Conservation (phyloP, 2,113 vertebrate species). For the Jaculus jaculus region DNA sequence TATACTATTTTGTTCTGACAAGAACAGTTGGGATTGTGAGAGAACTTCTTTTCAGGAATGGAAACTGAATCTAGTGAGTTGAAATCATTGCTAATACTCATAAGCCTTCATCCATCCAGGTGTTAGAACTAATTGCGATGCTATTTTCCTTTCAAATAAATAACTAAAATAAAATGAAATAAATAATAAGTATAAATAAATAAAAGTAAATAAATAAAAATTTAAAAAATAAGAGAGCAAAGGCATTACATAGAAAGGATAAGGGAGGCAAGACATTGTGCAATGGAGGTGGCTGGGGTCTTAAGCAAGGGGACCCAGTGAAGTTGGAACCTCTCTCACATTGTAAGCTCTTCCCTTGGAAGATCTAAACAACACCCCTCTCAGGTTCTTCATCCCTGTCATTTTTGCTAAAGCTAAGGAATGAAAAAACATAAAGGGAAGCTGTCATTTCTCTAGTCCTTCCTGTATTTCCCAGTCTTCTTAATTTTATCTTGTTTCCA, state of each 20-base stretch:
- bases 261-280: neutral
- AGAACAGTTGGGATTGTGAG: neutral
- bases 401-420: neutral
- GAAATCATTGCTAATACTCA: neutral
- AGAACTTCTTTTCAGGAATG: neutral
- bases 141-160: neutral
- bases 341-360: neutral
- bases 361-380: neutral
- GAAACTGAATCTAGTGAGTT: conserved; percentile 1
- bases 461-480: neutral
- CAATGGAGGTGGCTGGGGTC: neutral
- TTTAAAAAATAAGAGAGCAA: neutral
- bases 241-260: neutral
- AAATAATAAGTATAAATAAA: too few relatives aligned
- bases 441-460: neutral
- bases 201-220: neutral
- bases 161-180: neutral
- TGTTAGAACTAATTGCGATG: neutral
- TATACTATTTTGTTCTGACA: neutral
- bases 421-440: neutral
- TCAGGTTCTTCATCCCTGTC: neutral
- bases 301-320: neutral
- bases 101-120: neutral
- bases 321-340: neutral
- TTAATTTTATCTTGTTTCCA: neutral